phyloP scores from a whole-genome alignment of 2,113 vertebrate genomes.

The Laticauda laticaudata region DNA sequence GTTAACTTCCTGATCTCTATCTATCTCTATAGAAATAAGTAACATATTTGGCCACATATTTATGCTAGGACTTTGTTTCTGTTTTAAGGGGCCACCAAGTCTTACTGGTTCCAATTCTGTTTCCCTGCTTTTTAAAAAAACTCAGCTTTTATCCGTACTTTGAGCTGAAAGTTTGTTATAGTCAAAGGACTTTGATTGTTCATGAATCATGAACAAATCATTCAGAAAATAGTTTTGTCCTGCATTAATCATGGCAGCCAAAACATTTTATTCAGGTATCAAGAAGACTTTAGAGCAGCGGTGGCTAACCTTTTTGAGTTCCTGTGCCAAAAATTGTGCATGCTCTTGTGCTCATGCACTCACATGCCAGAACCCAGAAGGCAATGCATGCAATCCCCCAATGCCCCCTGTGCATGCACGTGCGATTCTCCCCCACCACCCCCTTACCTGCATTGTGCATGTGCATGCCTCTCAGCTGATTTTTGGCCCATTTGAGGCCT shows the following conservation, averaged over 20 bases:
- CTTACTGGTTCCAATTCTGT: not conserved
- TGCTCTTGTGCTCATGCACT: too few relatives aligned
- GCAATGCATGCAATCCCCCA: too few relatives aligned
- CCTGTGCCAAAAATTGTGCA: too few relatives aligned
- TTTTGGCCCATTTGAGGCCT: too few relatives aligned
- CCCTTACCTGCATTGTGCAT: too few relatives aligned
- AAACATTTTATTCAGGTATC: not conserved
- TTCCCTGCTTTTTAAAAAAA: not conserved
- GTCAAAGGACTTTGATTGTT: not conserved
- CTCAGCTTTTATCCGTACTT: not conserved
- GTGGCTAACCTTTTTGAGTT: too few relatives aligned
- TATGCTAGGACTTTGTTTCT: not conserved
- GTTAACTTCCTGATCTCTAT: not conserved
- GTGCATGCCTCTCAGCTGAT: too few relatives aligned
- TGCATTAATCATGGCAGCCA: not conserved
- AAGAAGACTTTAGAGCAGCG: not conserved
- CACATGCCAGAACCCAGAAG: too few relatives aligned
- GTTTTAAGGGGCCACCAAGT: not conserved
- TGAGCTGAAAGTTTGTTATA: not conserved
- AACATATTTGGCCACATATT: not conserved
- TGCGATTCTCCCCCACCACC: too few relatives aligned
- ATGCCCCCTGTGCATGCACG: too few relatives aligned
- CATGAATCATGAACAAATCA: too few relatives aligned
- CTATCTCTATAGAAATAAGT: not conserved
- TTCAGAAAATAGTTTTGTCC: too few relatives aligned